Percentiles rank a stretch among this genome's conserved stretches.
Conservation (phyloP, 92 coral and sea anemone genomes). For the Heteractis magnifica region DNA sequence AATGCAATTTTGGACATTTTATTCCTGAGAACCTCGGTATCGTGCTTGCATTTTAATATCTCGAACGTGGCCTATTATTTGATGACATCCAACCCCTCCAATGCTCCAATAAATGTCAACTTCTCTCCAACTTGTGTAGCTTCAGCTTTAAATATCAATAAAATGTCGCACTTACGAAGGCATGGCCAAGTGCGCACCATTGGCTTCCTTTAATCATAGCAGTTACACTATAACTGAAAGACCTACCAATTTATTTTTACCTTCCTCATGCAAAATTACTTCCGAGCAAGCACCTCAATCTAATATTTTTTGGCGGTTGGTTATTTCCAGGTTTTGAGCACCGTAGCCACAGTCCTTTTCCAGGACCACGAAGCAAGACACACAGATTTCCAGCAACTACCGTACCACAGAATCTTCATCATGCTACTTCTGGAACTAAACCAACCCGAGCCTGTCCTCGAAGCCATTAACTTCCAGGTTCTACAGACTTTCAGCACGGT, state of each 20-base stretch:
- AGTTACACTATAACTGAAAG: neutral
- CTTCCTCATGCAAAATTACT: neutral
- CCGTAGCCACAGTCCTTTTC: conserved; percentile 91
- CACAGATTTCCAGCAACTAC: conserved; percentile 97
- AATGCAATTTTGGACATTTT: no score
- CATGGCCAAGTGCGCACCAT: neutral
- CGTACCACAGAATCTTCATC: conserved; percentile 93
- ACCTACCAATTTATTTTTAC: neutral
- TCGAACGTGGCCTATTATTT: no score
- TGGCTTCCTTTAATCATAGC: neutral
- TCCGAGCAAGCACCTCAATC: neutral
- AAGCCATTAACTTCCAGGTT: conserved; percentile 94
- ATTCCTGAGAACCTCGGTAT: no score
- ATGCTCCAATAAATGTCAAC: no score
- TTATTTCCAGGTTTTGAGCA: conserved; percentile 77
- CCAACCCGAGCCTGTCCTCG: conserved; percentile 96
- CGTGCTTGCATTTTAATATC: no score
- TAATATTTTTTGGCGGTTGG: no score
- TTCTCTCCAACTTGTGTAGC: no score
- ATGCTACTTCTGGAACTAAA: conserved; percentile 91
- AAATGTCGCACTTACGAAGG: neutral
- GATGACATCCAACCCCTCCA: no score
- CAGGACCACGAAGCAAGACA: conserved; percentile 98
- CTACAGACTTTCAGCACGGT: conserved; percentile 85
- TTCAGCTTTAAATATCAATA: neutral